These are phyloP conservation scores for Esox masquinongy DNA, from an alignment of 2,797 vertebrate genomes.

Conservation along the genomic window DNA sequence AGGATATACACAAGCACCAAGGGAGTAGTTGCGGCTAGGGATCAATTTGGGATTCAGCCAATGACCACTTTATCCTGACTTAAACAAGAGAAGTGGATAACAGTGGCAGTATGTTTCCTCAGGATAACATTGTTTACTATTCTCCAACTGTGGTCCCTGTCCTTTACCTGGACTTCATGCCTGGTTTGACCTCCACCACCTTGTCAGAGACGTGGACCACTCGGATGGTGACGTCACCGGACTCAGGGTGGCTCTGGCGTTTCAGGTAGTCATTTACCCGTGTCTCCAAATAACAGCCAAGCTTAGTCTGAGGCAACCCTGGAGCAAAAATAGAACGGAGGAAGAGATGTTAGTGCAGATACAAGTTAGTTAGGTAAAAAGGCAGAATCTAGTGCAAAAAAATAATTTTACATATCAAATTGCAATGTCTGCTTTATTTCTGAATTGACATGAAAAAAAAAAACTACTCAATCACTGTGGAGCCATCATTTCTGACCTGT, in stretches of 20 bases:
- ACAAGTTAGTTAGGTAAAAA: not conserved
- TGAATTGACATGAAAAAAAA: too few species aligned
- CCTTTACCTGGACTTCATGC: slow-evolving; percentile 95
- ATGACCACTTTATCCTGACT: not conserved
- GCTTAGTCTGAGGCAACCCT: slow-evolving; percentile 94
- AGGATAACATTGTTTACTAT: not conserved
- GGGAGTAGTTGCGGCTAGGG: not conserved
- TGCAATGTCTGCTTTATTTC: too few species aligned
- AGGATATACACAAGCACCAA: too few species aligned
- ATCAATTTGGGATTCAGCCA: not conserved
- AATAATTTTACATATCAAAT: too few species aligned
- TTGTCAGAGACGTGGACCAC: slow-evolving; percentile 98
- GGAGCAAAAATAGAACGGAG: not conserved
- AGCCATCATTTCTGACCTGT: too few species aligned
- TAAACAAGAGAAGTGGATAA: not conserved
- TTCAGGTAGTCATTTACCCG: slow-evolving; percentile 93
- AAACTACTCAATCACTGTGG: too few species aligned
- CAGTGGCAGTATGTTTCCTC: too few species aligned
- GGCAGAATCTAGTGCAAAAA: not conserved
- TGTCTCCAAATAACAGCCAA: slow-evolving; percentile 88
- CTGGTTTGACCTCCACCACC: slow-evolving; percentile 97
- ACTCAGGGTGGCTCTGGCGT: slow-evolving; percentile 86
- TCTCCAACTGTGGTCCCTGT: not conserved
- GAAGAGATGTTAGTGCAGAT: not conserved
- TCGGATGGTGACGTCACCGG: slow-evolving; percentile 92